Evolutionary conservation across 2,113 vertebrate genomes (phyloP), one percentile per base, ranked within the genome.

Genomic region (Probosciger aterrimus): DNA sequence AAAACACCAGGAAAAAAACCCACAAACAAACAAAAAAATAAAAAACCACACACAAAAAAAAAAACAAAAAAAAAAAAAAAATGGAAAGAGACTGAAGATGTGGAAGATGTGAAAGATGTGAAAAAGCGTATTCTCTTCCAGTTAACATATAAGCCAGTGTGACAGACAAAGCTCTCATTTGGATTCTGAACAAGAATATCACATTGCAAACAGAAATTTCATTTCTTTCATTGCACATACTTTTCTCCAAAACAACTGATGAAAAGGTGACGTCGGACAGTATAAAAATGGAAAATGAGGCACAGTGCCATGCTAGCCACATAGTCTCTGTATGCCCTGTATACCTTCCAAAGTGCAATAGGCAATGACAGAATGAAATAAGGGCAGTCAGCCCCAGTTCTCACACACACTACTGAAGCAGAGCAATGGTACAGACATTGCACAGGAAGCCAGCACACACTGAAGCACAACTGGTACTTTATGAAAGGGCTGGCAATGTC

Each of bases 331-430:
- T 35, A 23, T 41, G 53, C 41, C 30, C 70, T 89, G 49, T 52
- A 18, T 28, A 65, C 81, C 41, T 89, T 92, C 78, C 57, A 76
- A 79, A 91, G 41, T 41, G n/a, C 81, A 95, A 90, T 37, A 73
- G 69, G 52, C 44, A 94, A 64, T 23, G 70, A 76, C 41, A 87
- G 89, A 84, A 85, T n/a, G 43, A 89, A 96, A 87, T 79, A 90
- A 89, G 39, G 28, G 39, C 78, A 90, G 62, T 84, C 89, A 91
- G 57, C 75, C 55, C 15, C 47, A 87, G 71, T 86, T 93, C 43
- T 79, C 65, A 49, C 27, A 67, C n/a, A 67, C 25, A 4, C 47
- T 89, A 10, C 57, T 19, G 12, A 95, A 89, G 44, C 52, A 84
- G 52, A 93, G 65, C 33, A 69, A 79, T 76, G 35, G 89, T n/a